Evolutionary conservation across 2,888 invertebrate genomes (phyloP), one percentile per base, ranked within the genome.

Genomic region (Pollenia labialis): DNA sequence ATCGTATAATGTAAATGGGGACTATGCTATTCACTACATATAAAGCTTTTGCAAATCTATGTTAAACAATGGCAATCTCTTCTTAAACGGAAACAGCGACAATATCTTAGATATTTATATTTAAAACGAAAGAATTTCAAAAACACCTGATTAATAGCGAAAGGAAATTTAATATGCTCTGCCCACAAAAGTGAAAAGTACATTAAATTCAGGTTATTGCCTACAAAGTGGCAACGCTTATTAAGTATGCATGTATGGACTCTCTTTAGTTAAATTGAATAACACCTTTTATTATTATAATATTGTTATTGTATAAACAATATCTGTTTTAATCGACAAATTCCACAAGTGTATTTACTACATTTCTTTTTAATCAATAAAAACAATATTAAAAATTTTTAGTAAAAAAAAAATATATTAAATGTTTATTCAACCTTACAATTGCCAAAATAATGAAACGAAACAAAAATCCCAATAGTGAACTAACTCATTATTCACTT

Each of bases 301-400:
- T 72, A 46, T 74, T 62, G 11, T 64, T 60, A 14, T 77, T 74
- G 48, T 85, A 69, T 69, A 75, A 82, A 85, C 81, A 81, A 69
- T 81, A 79, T 82, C 81, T 77, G 77, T 77, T 85, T 85, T 81
- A 60, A 62, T 77, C 58, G 69, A 62, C 50, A 79, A 79, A 74
- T 68, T 44, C 40, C 52, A 66, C 64, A 71, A 81, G 44, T 66
- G 18, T 52, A 69, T 66, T 23, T 14, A 68, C 32, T 74, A 50
- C 40, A 44, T 42, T 44, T 32, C 23, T 64, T 48, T 60, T 44
- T 18, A 11, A 54, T 16, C 64, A 64, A 76, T 23, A 42, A 18
- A 23, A 56, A 77, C 18, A 2, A 56, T 32, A 2, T 77, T 50
- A n/a, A 50, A 32, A 32, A 11, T 18, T 42, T 56, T 40, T 52